These are phyloP conservation scores for Panurus biarmicus DNA, from an alignment of 2,113 vertebrate genomes.

Conservation along the genomic window DNA sequence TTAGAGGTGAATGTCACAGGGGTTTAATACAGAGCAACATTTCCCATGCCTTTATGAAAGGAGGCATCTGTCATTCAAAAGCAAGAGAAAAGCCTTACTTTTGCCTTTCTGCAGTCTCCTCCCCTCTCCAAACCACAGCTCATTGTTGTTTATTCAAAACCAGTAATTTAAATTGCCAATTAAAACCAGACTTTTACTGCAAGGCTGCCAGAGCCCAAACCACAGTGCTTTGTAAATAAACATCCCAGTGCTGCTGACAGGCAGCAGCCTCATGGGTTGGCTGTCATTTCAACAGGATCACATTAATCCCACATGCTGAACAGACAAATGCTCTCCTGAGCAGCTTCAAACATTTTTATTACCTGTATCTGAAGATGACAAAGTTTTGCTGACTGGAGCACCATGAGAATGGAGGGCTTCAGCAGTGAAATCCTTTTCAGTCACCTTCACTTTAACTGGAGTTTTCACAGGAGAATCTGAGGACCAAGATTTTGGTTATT, in stretches of 20 bases:
- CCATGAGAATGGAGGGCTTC: slow-evolving; percentile 71
- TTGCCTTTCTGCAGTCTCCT: not conserved
- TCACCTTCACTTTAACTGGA: slow-evolving; percentile 76
- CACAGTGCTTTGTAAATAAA: not conserved
- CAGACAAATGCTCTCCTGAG: not conserved
- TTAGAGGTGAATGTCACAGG: not conserved
- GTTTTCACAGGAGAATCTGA: slow-evolving; percentile 79
- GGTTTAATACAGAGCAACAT: not conserved
- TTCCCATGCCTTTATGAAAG: not conserved
- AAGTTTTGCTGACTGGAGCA: slow-evolving; percentile 83
- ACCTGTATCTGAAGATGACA: slow-evolving; percentile 95
- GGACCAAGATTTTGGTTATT: not conserved
- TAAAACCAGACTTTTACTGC: not conserved
- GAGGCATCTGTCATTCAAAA: not conserved
- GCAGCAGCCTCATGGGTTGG: not conserved
- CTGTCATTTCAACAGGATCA: slow-evolving; percentile 3
- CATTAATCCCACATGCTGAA: not conserved
- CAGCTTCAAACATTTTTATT: not conserved
- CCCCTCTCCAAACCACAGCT: not conserved
- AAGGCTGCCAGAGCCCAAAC: not conserved
- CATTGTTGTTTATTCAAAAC: not conserved
- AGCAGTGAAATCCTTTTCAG: slow-evolving; percentile 81
- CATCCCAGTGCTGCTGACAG: not conserved
- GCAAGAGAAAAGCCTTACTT: not conserved
- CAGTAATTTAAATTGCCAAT: not conserved